Conservation (phyloP, 2,888 invertebrate genomes). For the Oxytorus armatus region DNA sequence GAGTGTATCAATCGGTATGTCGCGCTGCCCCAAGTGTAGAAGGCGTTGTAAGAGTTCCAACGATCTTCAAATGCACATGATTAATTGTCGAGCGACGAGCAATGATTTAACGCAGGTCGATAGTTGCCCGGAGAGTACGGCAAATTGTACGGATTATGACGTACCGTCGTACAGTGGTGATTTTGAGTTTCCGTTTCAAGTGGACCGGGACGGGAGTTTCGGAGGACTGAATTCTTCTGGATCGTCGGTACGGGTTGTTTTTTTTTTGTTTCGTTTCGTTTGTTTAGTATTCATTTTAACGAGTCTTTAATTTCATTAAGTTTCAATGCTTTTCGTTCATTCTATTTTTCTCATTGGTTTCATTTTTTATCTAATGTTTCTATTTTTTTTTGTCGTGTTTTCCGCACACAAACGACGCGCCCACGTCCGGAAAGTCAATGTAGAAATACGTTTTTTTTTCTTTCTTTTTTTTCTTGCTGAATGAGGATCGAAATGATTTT, state of each 20-base stretch:
- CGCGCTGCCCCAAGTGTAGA: slow-evolving; percentile 94
- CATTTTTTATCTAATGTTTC: not conserved
- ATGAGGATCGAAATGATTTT: slow-evolving; percentile 71
- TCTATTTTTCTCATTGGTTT: slow-evolving; percentile 33
- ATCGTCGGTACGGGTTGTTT: slow-evolving; percentile 78
- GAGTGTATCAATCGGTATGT: slow-evolving; percentile 87
- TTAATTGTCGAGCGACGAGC: slow-evolving; percentile 86
- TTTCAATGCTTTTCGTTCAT: slow-evolving; percentile 45
- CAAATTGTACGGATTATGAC: slow-evolving; percentile 75
- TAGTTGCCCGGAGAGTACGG: slow-evolving; percentile 73
- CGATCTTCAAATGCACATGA: slow-evolving; percentile 91
- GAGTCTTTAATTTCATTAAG: slow-evolving; percentile 43
- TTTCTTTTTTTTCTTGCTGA: slow-evolving; percentile 17
- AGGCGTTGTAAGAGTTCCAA: slow-evolving; percentile 94
- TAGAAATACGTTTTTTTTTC: slow-evolving; percentile 28
- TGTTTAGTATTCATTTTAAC: slow-evolving; percentile 67
- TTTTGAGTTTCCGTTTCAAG: slow-evolving; percentile 80
- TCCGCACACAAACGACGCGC: slow-evolving; percentile 36
- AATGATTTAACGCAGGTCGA: slow-evolving; percentile 72
- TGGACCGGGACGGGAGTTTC: slow-evolving; percentile 80
- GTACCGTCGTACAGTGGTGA: slow-evolving; percentile 78
- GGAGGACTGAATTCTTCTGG: slow-evolving; percentile 79
- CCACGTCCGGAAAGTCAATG: slow-evolving; percentile 54
- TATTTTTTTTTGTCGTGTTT: slow-evolving; percentile 21
- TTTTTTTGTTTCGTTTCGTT: slow-evolving; percentile 7